Percentiles rank a stretch among this genome's conserved stretches.
phyloP scores from a whole-genome alignment of 2,113 vertebrate genomes.

The Panurus biarmicus region DNA sequence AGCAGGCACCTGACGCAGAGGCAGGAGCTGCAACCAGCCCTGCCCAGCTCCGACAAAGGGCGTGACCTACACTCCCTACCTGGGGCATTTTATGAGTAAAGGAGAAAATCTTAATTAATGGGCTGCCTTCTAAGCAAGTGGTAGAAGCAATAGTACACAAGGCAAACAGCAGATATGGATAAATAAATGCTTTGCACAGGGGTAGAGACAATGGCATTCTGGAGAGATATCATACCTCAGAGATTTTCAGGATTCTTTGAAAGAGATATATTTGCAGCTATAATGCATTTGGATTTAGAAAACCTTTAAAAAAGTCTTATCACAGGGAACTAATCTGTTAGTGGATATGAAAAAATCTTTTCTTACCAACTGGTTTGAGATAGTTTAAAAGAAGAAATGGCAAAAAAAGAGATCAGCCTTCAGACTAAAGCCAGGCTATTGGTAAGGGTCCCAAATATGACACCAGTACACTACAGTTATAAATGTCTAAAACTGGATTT shows the following conservation, averaged over 20 bases:
- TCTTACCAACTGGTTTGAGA: background rate
- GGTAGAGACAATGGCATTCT: background rate
- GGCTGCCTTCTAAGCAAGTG: background rate
- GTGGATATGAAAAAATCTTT: background rate
- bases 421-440: background rate
- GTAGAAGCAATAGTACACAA: background rate
- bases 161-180: background rate
- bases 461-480: background rate
- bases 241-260: background rate
- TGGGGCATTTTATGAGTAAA: background rate
- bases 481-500: background rate
- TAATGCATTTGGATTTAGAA: background rate
- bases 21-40: background rate
- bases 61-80: accelerated
- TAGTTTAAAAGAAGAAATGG: background rate
- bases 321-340: background rate
- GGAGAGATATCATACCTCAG: background rate
- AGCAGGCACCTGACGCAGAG: background rate
- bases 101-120: background rate
- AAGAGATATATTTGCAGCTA: background rate
- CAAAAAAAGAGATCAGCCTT: background rate
- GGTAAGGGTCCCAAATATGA: background rate
- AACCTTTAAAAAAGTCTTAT: background rate
- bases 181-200: background rate
- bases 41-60: accelerated